Conservation (phyloP, 2,888 invertebrate species). For the Tuberolachnus salignus region DNA sequence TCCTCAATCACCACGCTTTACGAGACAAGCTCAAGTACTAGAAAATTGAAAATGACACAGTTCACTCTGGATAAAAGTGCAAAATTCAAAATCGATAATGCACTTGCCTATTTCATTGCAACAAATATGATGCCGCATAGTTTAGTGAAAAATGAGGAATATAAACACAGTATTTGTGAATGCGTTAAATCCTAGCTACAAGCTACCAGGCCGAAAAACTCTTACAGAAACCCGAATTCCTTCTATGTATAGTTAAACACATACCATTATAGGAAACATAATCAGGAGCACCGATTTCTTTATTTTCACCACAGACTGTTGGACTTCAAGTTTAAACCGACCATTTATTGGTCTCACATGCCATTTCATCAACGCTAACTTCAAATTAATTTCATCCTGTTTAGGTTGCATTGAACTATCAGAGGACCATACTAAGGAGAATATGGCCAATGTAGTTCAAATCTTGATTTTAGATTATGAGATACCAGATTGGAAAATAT, state of each 20-base stretch:
- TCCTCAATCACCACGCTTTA: neutral
- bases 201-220: conserved; percentile 55
- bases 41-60: neutral
- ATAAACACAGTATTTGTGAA: conserved; percentile 55
- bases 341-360: conserved; percentile 18
- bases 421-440: too few species aligned
- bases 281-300: neutral
- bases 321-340: conserved; percentile 28
- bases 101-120: conserved; percentile 20
- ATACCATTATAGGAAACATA: neutral
- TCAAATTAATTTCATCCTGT: neutral
- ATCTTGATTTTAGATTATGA: neutral
- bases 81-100: conserved; percentile 5
- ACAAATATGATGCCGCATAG: conserved; percentile 45
- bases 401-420: conserved; percentile 6
- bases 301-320: neutral
- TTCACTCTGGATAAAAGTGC: conserved; percentile 11
- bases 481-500: neutral
- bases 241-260: neutral
- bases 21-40: neutral
- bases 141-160: conserved; percentile 57
- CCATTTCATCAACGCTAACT: neutral
- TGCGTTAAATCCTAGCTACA: conserved; percentile 57
- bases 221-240: conserved; percentile 38
- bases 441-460: neutral